Evolutionary conservation across 2,888 invertebrate genomes (phyloP).

Genomic region (Meloe dianella): DNA sequence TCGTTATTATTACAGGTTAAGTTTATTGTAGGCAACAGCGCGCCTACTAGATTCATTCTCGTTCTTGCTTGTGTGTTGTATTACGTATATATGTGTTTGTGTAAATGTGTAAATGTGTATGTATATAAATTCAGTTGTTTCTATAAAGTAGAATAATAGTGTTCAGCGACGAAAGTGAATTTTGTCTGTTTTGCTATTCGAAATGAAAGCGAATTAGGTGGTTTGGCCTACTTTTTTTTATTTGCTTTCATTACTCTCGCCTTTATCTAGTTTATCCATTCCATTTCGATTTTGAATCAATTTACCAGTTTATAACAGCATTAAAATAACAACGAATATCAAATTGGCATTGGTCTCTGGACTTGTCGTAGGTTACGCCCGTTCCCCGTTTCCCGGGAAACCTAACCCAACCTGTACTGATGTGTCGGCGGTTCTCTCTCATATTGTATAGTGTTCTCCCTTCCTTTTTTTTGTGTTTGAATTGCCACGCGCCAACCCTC

Average conservation of each 20-base stretch:
- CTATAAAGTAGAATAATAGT: neutral
- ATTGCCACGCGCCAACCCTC: neutral
- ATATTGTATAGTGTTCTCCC: constrained; percentile 1
- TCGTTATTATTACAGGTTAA: constrained; percentile 44
- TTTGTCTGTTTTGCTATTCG: neutral
- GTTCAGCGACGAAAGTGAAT: neutral
- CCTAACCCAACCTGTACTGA: constrained; percentile 42
- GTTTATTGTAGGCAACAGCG: constrained; percentile 41
- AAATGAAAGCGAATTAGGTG: constrained; percentile 7
- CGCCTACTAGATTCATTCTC: constrained; percentile 45
- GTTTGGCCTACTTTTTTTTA: neutral
- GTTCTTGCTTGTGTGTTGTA: constrained; percentile 20
- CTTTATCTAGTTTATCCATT: neutral
- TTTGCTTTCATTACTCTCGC: neutral
- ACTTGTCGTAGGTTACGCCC: constrained; percentile 57
- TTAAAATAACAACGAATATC: neutral
- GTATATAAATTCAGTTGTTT: constrained; percentile 8
- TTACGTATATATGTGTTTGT: constrained; percentile 24
- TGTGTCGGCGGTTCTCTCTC: constrained; percentile 22
- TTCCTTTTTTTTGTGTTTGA: neutral
- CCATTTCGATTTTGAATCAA: neutral
- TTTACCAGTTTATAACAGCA: no score
- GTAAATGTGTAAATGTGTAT: constrained; percentile 32
- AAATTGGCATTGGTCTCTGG: constrained; percentile 9
- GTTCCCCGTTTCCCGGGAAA: constrained; percentile 39